phyloP scores from a whole-genome alignment of 2,113 vertebrate genomes.

The Caloenas nicobarica region DNA sequence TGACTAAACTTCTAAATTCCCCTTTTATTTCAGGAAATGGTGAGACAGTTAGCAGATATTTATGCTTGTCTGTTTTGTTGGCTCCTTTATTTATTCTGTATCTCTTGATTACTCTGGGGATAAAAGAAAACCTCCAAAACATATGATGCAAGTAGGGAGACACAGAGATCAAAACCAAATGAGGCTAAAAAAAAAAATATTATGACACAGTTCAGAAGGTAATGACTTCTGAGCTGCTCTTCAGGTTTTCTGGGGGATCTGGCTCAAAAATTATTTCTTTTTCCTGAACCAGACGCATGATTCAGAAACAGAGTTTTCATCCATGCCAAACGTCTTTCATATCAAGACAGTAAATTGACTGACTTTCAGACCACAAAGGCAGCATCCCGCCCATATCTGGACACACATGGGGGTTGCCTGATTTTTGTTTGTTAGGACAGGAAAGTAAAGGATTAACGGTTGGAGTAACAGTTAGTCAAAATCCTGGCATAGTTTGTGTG shows the following conservation, averaged over 20 bases:
- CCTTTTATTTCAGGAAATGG: constrained; percentile 51
- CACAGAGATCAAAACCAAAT: constrained; percentile 40
- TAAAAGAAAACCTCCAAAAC: constrained; percentile 10
- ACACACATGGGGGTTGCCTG: background rate
- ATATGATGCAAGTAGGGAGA: constrained; percentile 37
- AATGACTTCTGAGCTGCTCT: background rate
- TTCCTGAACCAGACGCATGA: background rate
- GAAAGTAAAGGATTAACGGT: constrained; percentile 18
- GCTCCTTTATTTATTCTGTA: constrained; percentile 54
- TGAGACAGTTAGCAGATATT: constrained; percentile 43
- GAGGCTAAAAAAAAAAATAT: background rate
- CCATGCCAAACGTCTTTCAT: background rate
- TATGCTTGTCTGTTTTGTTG: constrained; percentile 31
- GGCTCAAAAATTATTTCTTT: constrained; percentile 13
- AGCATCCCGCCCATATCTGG: background rate
- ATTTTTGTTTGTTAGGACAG: background rate
- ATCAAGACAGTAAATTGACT: background rate
- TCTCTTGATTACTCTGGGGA: constrained; percentile 55
- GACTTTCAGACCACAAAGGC: background rate
- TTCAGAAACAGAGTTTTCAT: background rate
- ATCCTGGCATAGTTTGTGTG: background rate
- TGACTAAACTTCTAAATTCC: constrained; percentile 61
- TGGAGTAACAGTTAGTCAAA: background rate
- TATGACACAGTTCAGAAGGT: background rate
- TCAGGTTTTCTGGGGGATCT: background rate